These are phyloP conservation scores for Trididemnum nubilum DNA, from an alignment of 23 tunicate species.

Conservation along the genomic window DNA sequence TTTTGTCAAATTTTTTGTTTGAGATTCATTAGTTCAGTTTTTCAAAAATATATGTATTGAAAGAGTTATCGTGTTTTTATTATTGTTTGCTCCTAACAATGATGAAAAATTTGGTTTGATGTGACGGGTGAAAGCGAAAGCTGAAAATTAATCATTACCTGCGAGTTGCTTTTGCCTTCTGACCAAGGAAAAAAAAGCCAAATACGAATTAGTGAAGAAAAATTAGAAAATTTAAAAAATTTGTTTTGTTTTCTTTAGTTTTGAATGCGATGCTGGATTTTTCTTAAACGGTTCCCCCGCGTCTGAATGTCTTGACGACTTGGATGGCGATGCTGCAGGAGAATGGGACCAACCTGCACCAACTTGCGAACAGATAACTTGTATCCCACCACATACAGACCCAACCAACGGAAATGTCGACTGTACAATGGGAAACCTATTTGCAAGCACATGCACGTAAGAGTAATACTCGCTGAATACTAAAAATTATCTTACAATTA, in stretches of 20 bases:
- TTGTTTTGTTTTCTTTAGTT: background rate
- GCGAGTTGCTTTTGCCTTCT: no score
- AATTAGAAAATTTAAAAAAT: background rate
- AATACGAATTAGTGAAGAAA: background rate
- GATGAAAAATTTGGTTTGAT: no score
- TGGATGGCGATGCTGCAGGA: constrained; percentile 44
- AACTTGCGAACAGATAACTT: constrained; percentile 33
- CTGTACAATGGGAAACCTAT: background rate
- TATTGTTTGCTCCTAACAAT: no score
- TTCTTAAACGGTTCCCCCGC: constrained; percentile 16
- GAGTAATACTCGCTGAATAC: background rate
- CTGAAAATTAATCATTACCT: no score
- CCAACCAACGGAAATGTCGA: background rate
- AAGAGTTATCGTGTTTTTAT: no score
- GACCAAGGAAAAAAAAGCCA: no score
- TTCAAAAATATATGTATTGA: no score
- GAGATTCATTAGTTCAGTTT: no score
- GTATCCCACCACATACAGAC: background rate
- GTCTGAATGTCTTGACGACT: constrained; percentile 37
- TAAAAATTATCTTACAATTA: background rate
- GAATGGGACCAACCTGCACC: constrained; percentile 64
- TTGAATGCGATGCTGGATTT: background rate
- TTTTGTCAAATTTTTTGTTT: no score
- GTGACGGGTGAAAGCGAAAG: no score
- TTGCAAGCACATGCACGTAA: constrained; percentile 14